A percentile compares a stretch with the other conserved stretches of the same genome.
Evolutionary conservation across 2,113 vertebrate species (phyloP).

Genomic region (Hemiscyllium ocellatum): DNA sequence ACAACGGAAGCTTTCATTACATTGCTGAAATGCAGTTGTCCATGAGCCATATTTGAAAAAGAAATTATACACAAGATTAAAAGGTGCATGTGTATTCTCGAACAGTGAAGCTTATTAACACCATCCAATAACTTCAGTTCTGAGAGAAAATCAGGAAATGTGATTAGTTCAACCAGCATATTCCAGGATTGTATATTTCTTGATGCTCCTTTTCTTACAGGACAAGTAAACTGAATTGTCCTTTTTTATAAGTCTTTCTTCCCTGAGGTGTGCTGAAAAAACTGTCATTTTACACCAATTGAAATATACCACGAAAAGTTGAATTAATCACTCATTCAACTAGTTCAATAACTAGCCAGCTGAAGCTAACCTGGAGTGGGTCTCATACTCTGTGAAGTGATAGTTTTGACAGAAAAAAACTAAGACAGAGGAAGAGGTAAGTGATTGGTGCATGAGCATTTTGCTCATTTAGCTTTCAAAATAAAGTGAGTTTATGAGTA

Average conservation of each 20-base stretch:
- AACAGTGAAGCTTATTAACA: background rate
- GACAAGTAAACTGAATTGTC: background rate
- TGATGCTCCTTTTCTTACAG: background rate
- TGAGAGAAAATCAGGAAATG: background rate
- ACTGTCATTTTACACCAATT: background rate
- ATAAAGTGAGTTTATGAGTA: no score
- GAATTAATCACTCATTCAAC: background rate
- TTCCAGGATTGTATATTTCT: background rate
- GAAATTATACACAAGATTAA: background rate
- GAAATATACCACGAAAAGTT: background rate
- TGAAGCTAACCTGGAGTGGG: no score
- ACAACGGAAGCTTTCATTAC: constrained; percentile 31
- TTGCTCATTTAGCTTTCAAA: no score
- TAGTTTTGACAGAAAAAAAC: no score
- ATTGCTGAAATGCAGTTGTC: background rate
- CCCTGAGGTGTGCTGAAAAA: background rate
- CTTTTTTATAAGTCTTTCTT: background rate
- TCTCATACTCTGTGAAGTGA: no score
- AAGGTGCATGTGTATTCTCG: background rate
- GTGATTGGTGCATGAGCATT: no score
- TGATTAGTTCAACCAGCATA: background rate
- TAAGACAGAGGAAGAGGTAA: no score
- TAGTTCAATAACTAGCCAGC: no score
- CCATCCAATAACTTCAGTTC: background rate
- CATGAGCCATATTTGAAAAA: background rate